These are phyloP conservation scores for Tilapia sparmanii DNA, from an alignment of 2,113 vertebrate species.

Conservation along the genomic window DNA sequence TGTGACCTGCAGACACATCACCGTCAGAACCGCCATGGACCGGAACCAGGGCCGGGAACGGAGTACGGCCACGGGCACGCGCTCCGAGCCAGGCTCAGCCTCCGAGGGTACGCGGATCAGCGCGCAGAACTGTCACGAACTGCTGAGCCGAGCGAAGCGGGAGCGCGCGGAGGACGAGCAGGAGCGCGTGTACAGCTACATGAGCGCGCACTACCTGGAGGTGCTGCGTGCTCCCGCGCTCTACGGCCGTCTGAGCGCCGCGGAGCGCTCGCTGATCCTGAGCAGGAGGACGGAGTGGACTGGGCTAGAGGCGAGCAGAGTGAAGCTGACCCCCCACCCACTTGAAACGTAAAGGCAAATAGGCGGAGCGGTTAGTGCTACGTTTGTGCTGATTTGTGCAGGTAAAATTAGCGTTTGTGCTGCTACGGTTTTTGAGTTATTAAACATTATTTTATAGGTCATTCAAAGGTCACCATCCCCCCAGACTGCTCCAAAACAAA, in stretches of 20 bases:
- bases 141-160: slow-evolving; percentile 80
- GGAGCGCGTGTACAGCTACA: slow-evolving; percentile 79
- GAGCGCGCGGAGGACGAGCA: slow-evolving; percentile 74
- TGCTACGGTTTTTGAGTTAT: no score
- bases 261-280: slow-evolving; percentile 83
- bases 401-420: no score
- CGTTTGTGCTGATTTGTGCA: no score
- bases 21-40: not conserved
- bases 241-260: slow-evolving; percentile 80
- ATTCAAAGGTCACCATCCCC: no score
- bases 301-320: slow-evolving; percentile 45
- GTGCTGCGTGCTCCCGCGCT: slow-evolving; percentile 78
- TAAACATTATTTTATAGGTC: no score
- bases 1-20: not conserved
- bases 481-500: no score
- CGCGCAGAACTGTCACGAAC: slow-evolving; percentile 80
- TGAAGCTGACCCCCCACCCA: no score
- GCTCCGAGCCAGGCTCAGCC: not conserved
- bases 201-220: slow-evolving; percentile 87
- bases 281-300: slow-evolving; percentile 76
- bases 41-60: not conserved
- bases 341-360: no score
- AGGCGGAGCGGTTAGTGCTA: no score
- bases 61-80: not conserved
- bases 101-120: slow-evolving; percentile 61